These are phyloP conservation scores for Pinctada fucata DNA, from an alignment of 2,888 invertebrate genomes.

Conservation along the genomic window DNA sequence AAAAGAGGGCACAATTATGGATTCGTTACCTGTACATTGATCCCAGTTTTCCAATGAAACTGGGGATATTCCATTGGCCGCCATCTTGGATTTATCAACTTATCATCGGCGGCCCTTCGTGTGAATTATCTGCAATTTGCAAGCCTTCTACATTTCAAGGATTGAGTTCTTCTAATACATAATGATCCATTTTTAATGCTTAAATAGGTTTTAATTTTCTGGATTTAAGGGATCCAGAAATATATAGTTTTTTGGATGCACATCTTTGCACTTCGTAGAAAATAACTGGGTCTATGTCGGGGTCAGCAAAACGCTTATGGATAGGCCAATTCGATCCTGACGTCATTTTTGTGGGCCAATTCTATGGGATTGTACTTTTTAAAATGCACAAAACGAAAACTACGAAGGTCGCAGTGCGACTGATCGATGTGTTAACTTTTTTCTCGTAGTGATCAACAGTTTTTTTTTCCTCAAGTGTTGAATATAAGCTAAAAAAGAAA, in stretches of 20 bases:
- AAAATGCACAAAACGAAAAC: neutral
- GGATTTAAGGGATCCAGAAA: constrained; percentile 26
- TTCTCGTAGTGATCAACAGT: too few relatives aligned
- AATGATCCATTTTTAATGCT: constrained; percentile 20
- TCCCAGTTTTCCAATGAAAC: constrained; percentile 63
- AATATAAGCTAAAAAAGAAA: too few relatives aligned
- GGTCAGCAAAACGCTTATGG: constrained; percentile 44
- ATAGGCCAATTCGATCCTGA: constrained; percentile 38
- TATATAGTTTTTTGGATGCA: constrained; percentile 41
- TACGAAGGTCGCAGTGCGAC: neutral
- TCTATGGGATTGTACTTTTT: constrained; percentile 13
- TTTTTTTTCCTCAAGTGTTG: too few relatives aligned
- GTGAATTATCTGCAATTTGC: constrained; percentile 52
- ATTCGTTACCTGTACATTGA: constrained; percentile 34
- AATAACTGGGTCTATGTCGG: constrained; percentile 42
- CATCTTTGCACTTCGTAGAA: constrained; percentile 41
- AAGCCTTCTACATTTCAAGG: constrained; percentile 27
- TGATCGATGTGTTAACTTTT: too few relatives aligned
- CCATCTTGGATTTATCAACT: constrained; percentile 71
- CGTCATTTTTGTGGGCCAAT: constrained; percentile 36
- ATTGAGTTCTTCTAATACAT: constrained; percentile 7
- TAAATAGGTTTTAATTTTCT: neutral
- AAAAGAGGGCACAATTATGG: neutral
- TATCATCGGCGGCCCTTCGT: constrained; percentile 67
- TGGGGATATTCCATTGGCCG: constrained; percentile 69